These are phyloP conservation scores for human DNA, from an alignment of 2,113 vertebrate species.

Conservation along the genomic window DNA sequence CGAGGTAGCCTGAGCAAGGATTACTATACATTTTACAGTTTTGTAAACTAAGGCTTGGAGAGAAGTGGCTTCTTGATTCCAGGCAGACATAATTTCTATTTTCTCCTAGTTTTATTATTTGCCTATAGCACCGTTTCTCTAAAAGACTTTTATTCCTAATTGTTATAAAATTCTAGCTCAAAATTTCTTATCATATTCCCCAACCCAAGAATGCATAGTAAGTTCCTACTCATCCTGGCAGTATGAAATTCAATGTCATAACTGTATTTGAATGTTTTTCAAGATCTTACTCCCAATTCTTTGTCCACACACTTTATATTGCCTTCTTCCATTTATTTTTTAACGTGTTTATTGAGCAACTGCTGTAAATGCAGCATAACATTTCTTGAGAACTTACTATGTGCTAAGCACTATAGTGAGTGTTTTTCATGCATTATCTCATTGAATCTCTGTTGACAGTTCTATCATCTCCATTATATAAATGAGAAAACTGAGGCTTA, in stretches of 20 bases:
- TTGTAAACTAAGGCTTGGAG: not conserved
- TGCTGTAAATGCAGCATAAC: not conserved
- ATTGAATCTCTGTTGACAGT: not conserved
- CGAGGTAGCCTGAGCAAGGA: not conserved
- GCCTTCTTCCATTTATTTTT: not conserved
- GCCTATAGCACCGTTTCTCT: not conserved
- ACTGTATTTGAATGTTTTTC: not conserved
- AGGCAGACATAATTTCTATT: not conserved
- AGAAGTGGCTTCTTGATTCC: not conserved
- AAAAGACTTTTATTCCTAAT: not conserved
- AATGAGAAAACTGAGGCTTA: not conserved
- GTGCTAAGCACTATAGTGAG: not conserved
- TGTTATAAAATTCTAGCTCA: not conserved
- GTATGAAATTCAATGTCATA: not conserved
- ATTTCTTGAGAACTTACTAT: not conserved
- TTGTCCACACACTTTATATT: not conserved
- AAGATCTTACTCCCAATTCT: not conserved
- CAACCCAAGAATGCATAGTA: not conserved
- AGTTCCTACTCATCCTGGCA: not conserved
- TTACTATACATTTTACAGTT: not conserved
- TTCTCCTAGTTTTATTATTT: not conserved
- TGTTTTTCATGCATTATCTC: not conserved
- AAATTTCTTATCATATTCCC: not conserved
- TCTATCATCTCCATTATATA: not conserved
- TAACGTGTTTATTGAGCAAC: not conserved